Conservation (phyloP, 2,888 invertebrate species). For the Protophormia terraenovae region DNA sequence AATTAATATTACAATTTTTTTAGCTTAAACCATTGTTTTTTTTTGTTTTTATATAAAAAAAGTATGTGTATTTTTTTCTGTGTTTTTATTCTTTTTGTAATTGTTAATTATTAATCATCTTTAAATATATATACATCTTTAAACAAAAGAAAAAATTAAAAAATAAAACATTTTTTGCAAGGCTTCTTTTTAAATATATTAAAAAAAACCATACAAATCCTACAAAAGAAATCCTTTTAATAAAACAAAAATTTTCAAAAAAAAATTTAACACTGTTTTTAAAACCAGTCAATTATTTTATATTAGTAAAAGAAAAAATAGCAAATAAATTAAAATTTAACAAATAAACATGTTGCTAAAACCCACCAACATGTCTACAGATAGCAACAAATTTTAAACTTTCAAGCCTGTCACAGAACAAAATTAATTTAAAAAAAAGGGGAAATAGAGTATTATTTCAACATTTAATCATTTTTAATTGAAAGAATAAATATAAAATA, state of each 20-base stretch:
- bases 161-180: constrained; percentile 51
- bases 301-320: neutral
- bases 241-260: constrained; percentile 65
- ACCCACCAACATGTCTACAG: no score
- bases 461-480: no score
- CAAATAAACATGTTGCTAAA: neutral
- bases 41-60: constrained; percentile 44
- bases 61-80: constrained; percentile 54
- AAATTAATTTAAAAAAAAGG: no score
- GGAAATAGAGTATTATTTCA: no score
- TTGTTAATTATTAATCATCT: constrained; percentile 66
- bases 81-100: constrained; percentile 58
- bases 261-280: constrained; percentile 38
- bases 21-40: constrained; percentile 67
- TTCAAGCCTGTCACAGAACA: no score
- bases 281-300: neutral
- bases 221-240: constrained; percentile 60
- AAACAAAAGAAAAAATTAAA: constrained; percentile 18
- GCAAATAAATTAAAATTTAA: neutral
- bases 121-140: constrained; percentile 49
- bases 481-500: no score
- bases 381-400: no score
- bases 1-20: constrained; percentile 41
- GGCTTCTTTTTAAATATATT: constrained; percentile 62
- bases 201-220: constrained; percentile 59